These are phyloP conservation scores for Aporrectodea caliginosa DNA, from an alignment of 1,140 invertebrate genomes.

Conservation along the genomic window DNA sequence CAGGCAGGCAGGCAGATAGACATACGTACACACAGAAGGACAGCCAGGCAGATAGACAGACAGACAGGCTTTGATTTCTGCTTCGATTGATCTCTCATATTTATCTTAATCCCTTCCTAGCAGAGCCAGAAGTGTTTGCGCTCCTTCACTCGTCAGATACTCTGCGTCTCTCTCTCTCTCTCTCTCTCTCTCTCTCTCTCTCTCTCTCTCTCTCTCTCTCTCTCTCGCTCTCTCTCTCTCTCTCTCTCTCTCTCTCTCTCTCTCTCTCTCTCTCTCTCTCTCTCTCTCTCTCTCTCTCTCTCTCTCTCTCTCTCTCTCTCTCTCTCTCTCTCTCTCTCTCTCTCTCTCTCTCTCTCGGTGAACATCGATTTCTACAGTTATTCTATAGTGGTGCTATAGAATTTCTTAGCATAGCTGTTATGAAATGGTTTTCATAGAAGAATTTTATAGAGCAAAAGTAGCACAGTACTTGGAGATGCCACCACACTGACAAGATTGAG, in stretches of 20 bases:
- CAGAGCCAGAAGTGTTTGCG: neutral
- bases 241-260: neutral
- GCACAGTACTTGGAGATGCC: no score
- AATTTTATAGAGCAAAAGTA: no score
- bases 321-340: neutral
- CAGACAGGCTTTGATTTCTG: neutral
- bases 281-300: neutral
- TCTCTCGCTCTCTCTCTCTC: neutral
- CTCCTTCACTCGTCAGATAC: no score
- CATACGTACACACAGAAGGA: neutral
- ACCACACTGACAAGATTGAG: no score
- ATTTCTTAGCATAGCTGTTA: no score
- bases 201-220: neutral
- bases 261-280: neutral
- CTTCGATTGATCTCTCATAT: neutral
- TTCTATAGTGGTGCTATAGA: no score
- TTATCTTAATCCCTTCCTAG: neutral
- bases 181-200: conserved; percentile 1
- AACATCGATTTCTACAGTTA: neutral
- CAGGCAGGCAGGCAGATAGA: neutral
- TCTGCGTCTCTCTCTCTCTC: neutral
- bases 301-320: neutral
- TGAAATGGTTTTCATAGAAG: no score
- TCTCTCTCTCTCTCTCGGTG: neutral
- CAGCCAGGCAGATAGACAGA: neutral